phyloP scores from a whole-genome alignment of 2,797 vertebrate species.

The Cyprinodon diabolis region DNA sequence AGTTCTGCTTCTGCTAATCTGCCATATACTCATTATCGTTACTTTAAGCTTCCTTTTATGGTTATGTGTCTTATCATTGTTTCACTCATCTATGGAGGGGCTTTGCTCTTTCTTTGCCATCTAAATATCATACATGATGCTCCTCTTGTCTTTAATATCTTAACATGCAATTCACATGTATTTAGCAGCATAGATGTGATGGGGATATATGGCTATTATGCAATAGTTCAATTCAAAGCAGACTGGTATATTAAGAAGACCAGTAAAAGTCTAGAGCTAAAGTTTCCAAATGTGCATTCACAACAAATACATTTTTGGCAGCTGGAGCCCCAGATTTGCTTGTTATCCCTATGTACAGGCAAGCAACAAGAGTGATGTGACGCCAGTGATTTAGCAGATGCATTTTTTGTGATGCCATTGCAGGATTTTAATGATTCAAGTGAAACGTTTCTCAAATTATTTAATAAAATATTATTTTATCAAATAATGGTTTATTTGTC shows the following conservation, averaged over 20 bases:
- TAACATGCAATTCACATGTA: slow-evolving; percentile 18
- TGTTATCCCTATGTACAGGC: no score
- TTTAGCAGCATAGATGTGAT: slow-evolving; percentile 45
- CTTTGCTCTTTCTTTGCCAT: slow-evolving; percentile 15
- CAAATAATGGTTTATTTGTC: no score
- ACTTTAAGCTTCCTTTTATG: slow-evolving; percentile 25
- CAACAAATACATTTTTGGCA: no score
- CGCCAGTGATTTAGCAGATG: no score
- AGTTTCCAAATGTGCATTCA: no score
- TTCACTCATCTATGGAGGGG: slow-evolving; percentile 29
- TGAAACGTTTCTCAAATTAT: no score
- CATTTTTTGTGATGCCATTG: no score
- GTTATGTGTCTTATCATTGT: slow-evolving; percentile 15
- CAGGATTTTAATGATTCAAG: no score
- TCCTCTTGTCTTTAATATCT: slow-evolving; percentile 7
- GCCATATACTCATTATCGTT: slow-evolving; percentile 44
- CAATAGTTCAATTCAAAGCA: background rate
- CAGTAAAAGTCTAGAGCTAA: background rate
- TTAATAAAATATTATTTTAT: no score
- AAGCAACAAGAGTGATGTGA: no score
- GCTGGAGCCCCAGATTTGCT: no score
- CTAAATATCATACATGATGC: slow-evolving; percentile 1
- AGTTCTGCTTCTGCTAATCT: slow-evolving; percentile 50
- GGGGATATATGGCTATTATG: background rate
- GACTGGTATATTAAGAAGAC: background rate